Base-by-base conservation (phyloP, 2,113 vertebrate species). In the Diadophis punctatus region DNA sequence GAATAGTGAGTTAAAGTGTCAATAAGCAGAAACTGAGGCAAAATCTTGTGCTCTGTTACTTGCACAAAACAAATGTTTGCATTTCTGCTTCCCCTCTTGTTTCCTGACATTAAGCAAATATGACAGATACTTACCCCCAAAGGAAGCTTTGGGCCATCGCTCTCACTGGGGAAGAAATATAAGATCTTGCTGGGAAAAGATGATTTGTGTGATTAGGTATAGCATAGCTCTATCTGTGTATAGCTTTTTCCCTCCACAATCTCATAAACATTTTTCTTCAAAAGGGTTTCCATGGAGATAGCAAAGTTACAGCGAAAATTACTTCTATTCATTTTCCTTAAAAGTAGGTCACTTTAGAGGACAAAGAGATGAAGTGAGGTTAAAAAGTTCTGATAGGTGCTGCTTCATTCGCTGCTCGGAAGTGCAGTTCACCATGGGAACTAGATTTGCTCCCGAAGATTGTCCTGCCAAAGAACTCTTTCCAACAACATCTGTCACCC, bases 191-290 rank as follows among this genome's bases (percentile, higher is more conserved):
- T 63, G 52, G 4, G 55, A 20, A 86, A 90, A 89, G 80, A 93
- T 93, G 80, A 0, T 60, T 58, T 68, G 58, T 86, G 51, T 86
- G 84, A 88, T 80, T n/a, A 89, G n/a, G 39, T 91, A 56, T 30
- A 91, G 88, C 49, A 25, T 63, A 60, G 27, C n/a, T 60, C 88
- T 58, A 51, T 2, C 0, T 74, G 53, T 88, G 91, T 18, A 6
- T 84, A 39, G 20, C 48, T 86, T 89, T 39, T 86, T 90, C 63
- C 84, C 92, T 91, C n/a, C 18, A 89, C 18, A 52, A 80, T 95
- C 87, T 68, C 90, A 53, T 51, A 89, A 90, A 86, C 84, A 89
- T 92, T 94, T 94, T 94, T 94, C 89, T 91, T 46, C 30, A 63
- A 89, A 39, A 92, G 88, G 8, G 14, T 94, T 96, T 93, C 90